A percentile compares a stretch with the other conserved stretches of the same genome.
These are phyloP conservation scores for Cosmopolites sordidus DNA, from an alignment of 2,888 invertebrate species.

Conservation along the genomic window DNA sequence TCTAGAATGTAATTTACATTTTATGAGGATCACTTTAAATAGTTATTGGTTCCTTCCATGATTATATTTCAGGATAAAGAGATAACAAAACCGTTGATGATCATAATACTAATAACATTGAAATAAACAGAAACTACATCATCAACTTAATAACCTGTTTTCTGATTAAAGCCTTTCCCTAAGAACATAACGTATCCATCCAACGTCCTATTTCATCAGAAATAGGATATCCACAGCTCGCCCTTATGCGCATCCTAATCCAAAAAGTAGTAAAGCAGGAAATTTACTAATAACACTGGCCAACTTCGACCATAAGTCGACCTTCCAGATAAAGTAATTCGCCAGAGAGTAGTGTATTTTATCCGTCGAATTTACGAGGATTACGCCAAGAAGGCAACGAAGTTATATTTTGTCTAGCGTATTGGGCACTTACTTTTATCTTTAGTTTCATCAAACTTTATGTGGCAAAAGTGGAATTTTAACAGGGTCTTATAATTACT, in stretches of 20 bases:
- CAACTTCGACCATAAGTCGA: conserved; percentile 4
- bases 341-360: conserved; percentile 1
- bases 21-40: too few relatives aligned
- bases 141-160: too few relatives aligned
- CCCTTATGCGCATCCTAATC: neutral
- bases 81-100: too few relatives aligned
- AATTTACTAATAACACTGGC: conserved; percentile 5
- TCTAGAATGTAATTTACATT: too few relatives aligned
- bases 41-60: too few relatives aligned
- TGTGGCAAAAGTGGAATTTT: neutral
- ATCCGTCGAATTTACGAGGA: neutral
- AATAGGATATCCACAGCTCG: neutral
- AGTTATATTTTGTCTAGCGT: conserved; percentile 1
- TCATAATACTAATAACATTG: too few relatives aligned
- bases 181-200: too few relatives aligned
- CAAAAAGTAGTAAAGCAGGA: conserved; percentile 3
- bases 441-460: neutral
- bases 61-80: too few relatives aligned
- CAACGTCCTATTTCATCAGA: too few relatives aligned
- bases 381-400: neutral
- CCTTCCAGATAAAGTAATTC: conserved; percentile 1
- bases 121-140: too few relatives aligned
- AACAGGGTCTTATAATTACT: neutral
- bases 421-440: conserved; percentile 1
- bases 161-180: too few relatives aligned